A percentile compares a stretch with the other conserved stretches of the same genome.
These are phyloP conservation scores for Chloromyia formosa DNA, from an alignment of 2,888 invertebrate species.

Conservation along the genomic window DNA sequence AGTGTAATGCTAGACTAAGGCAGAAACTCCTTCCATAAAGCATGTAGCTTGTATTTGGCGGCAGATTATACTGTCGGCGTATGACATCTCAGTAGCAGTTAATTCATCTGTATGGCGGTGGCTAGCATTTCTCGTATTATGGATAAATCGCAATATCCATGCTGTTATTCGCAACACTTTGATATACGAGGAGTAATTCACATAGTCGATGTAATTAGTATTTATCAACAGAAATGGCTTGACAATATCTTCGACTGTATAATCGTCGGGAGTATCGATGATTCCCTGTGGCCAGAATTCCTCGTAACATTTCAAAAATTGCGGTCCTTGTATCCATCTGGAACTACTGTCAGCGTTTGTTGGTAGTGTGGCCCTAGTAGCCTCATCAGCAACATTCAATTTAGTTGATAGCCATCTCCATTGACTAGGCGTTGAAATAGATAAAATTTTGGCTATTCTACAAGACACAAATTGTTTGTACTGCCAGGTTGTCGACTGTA, in stretches of 20 bases:
- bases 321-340: neutral
- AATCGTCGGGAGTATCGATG: neutral
- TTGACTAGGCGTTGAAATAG: neutral
- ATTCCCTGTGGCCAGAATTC: neutral
- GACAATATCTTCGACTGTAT: neutral
- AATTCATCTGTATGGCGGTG: neutral
- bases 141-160: neutral
- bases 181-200: neutral
- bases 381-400: constrained; percentile 3
- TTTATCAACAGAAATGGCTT: neutral
- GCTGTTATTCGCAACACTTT: neutral
- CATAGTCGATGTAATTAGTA: neutral
- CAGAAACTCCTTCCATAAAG: neutral
- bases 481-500: neutral
- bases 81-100: neutral
- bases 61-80: neutral
- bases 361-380: neutral
- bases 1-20: too few species aligned
- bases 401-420: neutral
- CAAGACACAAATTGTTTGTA: constrained; percentile 13
- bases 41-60: neutral
- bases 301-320: neutral
- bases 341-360: neutral
- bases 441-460: neutral
- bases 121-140: neutral